phyloP scores from a whole-genome alignment of 2,888 invertebrate species.

The Clunio marinus region DNA sequence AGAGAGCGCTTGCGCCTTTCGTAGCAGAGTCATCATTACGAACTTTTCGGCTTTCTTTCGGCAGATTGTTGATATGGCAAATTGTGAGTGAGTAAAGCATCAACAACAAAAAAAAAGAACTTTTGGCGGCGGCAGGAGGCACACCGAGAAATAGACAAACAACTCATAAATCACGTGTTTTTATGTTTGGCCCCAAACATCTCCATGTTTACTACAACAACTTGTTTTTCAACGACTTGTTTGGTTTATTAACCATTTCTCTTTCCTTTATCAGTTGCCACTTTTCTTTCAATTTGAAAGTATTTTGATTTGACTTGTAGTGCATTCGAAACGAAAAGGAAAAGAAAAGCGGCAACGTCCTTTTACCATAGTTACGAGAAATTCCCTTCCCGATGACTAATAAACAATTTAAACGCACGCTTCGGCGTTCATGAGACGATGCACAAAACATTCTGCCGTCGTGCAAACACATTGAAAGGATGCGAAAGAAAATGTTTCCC shows the following conservation, averaged over 20 bases:
- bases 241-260: not conserved
- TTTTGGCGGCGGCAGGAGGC: slow-evolving; percentile 17
- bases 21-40: too few species aligned
- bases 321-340: not conserved
- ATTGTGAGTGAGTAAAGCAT: slow-evolving; percentile 21
- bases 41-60: slow-evolving; percentile 10
- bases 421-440: too few species aligned
- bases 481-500: too few species aligned
- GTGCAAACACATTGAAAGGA: too few species aligned
- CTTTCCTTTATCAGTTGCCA: not conserved
- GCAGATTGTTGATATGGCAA: slow-evolving; percentile 20
- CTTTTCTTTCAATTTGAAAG: too few species aligned
- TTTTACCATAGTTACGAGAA: slow-evolving; percentile 9
- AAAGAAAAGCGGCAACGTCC: not conserved
- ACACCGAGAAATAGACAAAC: slow-evolving; percentile 20
- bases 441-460: not conserved
- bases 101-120: too few species aligned
- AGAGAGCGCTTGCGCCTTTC: slow-evolving; percentile 33
- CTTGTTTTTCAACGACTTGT: not conserved
- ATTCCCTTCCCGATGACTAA: slow-evolving; percentile 14
- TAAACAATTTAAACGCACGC: not conserved
- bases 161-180: slow-evolving; percentile 38
- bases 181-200: not conserved
- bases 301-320: too few species aligned
- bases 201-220: not conserved